Percentiles rank a stretch among this genome's conserved stretches.
Conservation (phyloP, 2,113 vertebrate genomes). For the Coracopsis vasa region DNA sequence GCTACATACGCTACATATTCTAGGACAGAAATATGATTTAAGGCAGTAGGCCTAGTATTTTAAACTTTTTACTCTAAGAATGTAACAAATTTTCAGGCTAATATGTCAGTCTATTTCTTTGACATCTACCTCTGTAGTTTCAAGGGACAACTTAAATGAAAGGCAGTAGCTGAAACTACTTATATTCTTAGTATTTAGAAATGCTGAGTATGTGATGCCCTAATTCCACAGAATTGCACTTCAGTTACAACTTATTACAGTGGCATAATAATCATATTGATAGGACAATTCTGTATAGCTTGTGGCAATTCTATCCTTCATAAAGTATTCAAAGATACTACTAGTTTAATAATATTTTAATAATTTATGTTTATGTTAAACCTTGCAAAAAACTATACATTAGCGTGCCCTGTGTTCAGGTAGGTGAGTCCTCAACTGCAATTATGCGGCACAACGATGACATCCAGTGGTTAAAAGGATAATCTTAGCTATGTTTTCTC, state of each 20-base stretch:
- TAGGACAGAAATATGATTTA: neutral
- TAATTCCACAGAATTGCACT: neutral
- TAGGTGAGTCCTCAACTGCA: neutral
- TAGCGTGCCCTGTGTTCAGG: neutral
- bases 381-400: neutral
- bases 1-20: neutral
- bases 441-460: slow-evolving; percentile 44
- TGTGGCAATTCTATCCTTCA: neutral
- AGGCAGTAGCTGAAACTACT: neutral
- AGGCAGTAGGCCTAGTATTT: neutral
- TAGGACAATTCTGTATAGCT: neutral
- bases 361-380: neutral
- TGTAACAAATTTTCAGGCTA: neutral
- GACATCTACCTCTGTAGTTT: neutral
- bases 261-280: neutral
- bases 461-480: slow-evolving; percentile 60
- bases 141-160: neutral
- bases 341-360: neutral
- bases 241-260: neutral
- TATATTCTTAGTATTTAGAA: neutral
- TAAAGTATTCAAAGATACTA: neutral
- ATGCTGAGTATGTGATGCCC: neutral
- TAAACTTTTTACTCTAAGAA: neutral
- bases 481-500: neutral
- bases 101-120: neutral